Evolutionary conservation across 1,140 invertebrate species (phyloP).

Genomic region (Tetragnatha versicolor): DNA sequence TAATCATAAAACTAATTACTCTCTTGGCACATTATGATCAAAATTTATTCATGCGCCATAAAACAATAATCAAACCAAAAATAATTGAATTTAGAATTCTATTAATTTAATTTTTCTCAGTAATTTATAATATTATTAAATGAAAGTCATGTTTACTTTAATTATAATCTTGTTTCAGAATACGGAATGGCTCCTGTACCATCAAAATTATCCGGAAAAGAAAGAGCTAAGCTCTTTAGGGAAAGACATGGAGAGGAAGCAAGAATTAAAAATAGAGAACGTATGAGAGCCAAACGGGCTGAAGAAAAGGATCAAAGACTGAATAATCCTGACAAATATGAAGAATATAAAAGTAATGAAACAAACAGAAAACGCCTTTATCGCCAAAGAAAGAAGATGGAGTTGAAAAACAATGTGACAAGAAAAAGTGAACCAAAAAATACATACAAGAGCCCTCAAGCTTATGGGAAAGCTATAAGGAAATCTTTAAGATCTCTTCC

Average conservation of each 20-base stretch:
- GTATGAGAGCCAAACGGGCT: neutral
- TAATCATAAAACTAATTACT: neutral
- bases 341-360: neutral
- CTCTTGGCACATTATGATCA: neutral
- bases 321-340: neutral
- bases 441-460: neutral
- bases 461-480: too few relatives aligned
- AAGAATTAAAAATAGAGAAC: neutral
- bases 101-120: neutral
- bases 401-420: too few relatives aligned
- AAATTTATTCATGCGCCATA: too few relatives aligned
- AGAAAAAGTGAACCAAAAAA: neutral
- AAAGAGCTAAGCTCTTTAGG: neutral
- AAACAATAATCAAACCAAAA: too few relatives aligned
- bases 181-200: neutral
- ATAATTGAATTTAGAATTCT: neutral
- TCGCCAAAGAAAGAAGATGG: neutral
- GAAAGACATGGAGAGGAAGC: neutral
- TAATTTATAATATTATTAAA: neutral
- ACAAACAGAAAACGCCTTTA: neutral
- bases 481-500: too few relatives aligned
- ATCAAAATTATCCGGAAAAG: neutral
- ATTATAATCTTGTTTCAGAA: neutral
- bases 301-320: neutral
- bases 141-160: neutral